Evolutionary conservation across 2,888 invertebrate genomes (phyloP), one percentile per base, ranked within the genome.

Genomic region (Cetonia aurata): DNA sequence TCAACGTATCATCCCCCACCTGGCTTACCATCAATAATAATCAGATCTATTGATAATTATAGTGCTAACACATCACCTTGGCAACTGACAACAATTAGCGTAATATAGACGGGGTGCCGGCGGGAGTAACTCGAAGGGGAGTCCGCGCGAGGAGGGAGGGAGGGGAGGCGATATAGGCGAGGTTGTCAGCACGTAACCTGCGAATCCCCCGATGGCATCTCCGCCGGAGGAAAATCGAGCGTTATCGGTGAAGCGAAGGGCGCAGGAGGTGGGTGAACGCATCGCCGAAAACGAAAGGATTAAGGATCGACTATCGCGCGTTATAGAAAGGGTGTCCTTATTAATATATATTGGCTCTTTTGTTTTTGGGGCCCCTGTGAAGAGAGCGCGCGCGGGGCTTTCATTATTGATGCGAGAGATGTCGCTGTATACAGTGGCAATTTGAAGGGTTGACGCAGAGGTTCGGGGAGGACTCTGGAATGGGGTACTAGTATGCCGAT

Each of bases 41-140:
- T 83, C 83, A 83, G 80, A 83, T 83, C 82, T 82, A 83, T 83
- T 82, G 83, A 81, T 83, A 82, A 83, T 83, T 83, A 83, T 81
- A 79, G 80, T 75, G 77, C 77, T 13, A 60, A 46, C 46, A 77
- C 81, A 82, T 84, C 82, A 81, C 84, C 83, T 80, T 79, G 83
- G 83, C 76, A 81, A 84, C 83, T 82, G 82, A 83, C 84, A 83
- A 84, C 83, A 83, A 84, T 84, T 84, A 83, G 83, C 82, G 81
- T 81, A 81, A 83, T 83, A 83, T 82, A 82, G 80, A 79, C 80
- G 78, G 70, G 50, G 31, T 53, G 67, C 55, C 37, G 62, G 19
- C 66, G 17, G 46, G 69, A 46, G 31, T 9, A 15, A 19, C 17
- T 37, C 48, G 46, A 13, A 25, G 46, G 4, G 33, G 42, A 33